Evolutionary conservation across 2,888 invertebrate genomes (phyloP).

Genomic region (Thymelicus acteon): DNA sequence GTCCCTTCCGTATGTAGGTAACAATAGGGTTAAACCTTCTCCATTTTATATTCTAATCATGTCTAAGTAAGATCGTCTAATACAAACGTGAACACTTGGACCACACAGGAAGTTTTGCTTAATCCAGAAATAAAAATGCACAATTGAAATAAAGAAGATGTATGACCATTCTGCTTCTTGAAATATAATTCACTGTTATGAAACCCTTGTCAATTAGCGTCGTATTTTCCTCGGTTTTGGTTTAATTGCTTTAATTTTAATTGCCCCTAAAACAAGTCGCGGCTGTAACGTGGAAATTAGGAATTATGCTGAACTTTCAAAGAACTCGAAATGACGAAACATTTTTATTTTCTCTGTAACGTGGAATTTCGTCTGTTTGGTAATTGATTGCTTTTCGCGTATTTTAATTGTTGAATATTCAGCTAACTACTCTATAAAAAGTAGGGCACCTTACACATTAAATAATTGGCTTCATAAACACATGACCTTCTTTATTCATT

Average conservation of each 20-base stretch:
- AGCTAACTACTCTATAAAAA: no score
- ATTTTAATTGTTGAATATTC: no score
- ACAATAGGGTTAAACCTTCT: not conserved
- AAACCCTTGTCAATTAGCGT: not conserved
- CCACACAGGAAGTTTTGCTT: not conserved
- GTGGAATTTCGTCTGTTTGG: no score
- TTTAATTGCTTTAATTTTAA: not conserved
- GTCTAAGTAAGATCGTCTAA: not conserved
- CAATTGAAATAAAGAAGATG: not conserved
- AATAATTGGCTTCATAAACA: no score
- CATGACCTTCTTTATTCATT: no score
- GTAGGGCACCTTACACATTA: no score
- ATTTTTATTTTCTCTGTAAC: no score
- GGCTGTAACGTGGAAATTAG: not conserved
- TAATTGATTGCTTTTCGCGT: no score
- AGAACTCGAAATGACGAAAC: no score
- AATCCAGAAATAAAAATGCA: not conserved
- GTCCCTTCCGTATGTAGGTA: not conserved
- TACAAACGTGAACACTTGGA: not conserved
- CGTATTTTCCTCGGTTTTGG: not conserved
- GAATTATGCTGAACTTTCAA: not conserved
- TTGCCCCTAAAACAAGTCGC: no score
- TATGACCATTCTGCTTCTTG: not conserved
- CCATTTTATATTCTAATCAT: not conserved
- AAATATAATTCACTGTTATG: no score